Percentiles rank a stretch among this genome's conserved stretches.
Evolutionary conservation across 2,113 vertebrate genomes (phyloP).

Genomic region (Caranx ignobilis): DNA sequence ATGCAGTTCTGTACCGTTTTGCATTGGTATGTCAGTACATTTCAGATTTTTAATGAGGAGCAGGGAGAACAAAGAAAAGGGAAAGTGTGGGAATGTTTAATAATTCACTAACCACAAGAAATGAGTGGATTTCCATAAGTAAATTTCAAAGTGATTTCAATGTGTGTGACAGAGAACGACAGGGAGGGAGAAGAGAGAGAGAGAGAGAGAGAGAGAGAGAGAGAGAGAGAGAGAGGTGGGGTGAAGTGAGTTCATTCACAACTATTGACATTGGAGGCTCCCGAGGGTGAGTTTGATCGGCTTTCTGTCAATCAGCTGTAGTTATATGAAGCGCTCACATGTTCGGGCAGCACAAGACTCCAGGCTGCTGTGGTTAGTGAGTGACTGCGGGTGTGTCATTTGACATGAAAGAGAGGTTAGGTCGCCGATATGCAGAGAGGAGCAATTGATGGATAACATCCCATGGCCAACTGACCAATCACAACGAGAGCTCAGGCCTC

Average conservation of each 20-base stretch:
- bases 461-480: conserved; percentile 28
- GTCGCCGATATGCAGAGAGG: conserved; percentile 26
- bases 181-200: not conserved
- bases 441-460: conserved; percentile 34
- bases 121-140: too few relatives aligned
- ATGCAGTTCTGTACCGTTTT: too few relatives aligned
- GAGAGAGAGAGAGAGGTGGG: not conserved
- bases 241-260: conserved; percentile 68
- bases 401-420: conserved; percentile 51
- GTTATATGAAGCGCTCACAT: conserved; percentile 66
- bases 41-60: too few relatives aligned
- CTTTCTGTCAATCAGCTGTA: conserved; percentile 71
- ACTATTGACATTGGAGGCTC: conserved; percentile 63
- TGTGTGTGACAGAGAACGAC: not conserved
- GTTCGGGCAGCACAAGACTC: conserved; percentile 50
- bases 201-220: conserved; percentile 1
- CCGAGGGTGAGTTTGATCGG: conserved; percentile 65
- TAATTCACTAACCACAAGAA: too few relatives aligned
- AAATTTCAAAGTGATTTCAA: too few relatives aligned
- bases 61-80: too few relatives aligned
- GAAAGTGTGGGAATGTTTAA: too few relatives aligned
- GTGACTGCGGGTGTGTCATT: conserved; percentile 35
- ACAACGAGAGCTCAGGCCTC: not conserved
- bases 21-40: too few relatives aligned
- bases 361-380: conserved; percentile 36